Percentiles rank a stretch among this genome's conserved stretches.
phyloP scores from a whole-genome alignment of 2,888 invertebrate species.

The Atrina japonica region DNA sequence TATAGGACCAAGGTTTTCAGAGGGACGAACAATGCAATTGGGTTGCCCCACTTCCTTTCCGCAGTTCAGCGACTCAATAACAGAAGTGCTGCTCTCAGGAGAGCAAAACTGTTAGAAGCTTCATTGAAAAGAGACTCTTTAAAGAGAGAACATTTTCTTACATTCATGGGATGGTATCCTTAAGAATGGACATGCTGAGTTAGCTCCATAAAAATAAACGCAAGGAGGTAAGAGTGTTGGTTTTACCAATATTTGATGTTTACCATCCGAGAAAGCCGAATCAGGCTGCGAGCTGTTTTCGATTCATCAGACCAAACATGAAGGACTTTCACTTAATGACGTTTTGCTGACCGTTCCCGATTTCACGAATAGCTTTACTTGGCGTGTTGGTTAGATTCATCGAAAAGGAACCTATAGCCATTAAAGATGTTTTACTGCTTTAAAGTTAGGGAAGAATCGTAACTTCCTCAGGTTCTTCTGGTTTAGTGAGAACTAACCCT shows the following conservation, averaged over 20 bases:
- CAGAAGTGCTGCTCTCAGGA: neutral
- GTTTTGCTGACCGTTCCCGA: neutral
- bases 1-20: conserved; percentile 1
- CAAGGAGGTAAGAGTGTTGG: neutral
- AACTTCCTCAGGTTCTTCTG: conserved; percentile 52
- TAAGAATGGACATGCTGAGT: neutral
- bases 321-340: conserved; percentile 14
- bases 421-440: conserved; percentile 56
- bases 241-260: conserved; percentile 13
- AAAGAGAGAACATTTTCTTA: neutral
- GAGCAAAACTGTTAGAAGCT: neutral
- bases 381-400: neutral
- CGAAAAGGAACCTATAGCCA: conserved; percentile 37
- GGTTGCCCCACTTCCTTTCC: conserved; percentile 6
- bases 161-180: neutral
- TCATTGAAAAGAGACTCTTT: neutral
- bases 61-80: conserved; percentile 1
- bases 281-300: conserved; percentile 5
- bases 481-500: conserved; percentile 44
- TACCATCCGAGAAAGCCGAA: conserved; percentile 4
- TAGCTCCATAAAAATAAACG: neutral
- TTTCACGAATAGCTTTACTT: conserved; percentile 7
- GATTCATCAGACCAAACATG: conserved; percentile 9
- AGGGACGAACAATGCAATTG: conserved; percentile 1
- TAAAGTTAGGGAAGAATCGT: conserved; percentile 37